A percentile compares a stretch with the other conserved stretches of the same genome.
These are phyloP conservation scores for Rhorus exstirpatorius DNA, from an alignment of 2,888 invertebrate genomes.

Conservation along the genomic window DNA sequence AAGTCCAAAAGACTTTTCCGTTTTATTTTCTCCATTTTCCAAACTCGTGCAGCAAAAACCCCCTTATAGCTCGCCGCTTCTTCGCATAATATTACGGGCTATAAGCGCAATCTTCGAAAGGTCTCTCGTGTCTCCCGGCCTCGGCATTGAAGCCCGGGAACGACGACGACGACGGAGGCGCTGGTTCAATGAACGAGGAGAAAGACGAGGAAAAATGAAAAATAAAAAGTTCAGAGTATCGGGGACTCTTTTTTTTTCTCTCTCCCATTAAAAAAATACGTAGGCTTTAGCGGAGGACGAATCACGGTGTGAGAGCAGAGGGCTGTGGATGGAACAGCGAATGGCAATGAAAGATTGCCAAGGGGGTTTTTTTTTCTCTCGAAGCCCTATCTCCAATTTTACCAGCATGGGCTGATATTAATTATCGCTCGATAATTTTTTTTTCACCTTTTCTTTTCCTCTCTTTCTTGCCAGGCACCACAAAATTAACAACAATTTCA, in stretches of 20 bases:
- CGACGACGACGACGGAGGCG: neutral
- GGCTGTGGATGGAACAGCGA: constrained; percentile 27
- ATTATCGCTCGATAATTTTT: constrained; percentile 64
- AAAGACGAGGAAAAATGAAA: constrained; percentile 30
- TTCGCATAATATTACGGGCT: constrained; percentile 42
- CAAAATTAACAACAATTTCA: neutral
- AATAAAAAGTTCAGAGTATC: constrained; percentile 31
- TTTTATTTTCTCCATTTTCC: constrained; percentile 15
- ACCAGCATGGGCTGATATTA: constrained; percentile 49
- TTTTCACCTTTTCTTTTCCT: constrained; percentile 2
- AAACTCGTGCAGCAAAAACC: no score
- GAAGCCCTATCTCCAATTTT: constrained; percentile 21
- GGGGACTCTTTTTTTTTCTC: constrained; percentile 44
- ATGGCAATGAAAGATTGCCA: constrained; percentile 51
- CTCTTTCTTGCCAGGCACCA: neutral
- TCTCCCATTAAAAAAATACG: constrained; percentile 66
- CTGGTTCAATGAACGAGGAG: constrained; percentile 17
- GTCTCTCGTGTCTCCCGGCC: constrained; percentile 22
- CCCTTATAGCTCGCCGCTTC: constrained; percentile 5
- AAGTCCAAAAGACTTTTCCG: constrained; percentile 23
- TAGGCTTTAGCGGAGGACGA: constrained; percentile 34
- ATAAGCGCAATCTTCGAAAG: constrained; percentile 52
- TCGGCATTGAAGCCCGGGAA: constrained; percentile 25
- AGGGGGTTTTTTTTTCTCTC: constrained; percentile 48
- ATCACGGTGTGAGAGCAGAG: neutral